Conservation (phyloP, 2,888 invertebrate genomes). For the Pantelozetes paolii region DNA sequence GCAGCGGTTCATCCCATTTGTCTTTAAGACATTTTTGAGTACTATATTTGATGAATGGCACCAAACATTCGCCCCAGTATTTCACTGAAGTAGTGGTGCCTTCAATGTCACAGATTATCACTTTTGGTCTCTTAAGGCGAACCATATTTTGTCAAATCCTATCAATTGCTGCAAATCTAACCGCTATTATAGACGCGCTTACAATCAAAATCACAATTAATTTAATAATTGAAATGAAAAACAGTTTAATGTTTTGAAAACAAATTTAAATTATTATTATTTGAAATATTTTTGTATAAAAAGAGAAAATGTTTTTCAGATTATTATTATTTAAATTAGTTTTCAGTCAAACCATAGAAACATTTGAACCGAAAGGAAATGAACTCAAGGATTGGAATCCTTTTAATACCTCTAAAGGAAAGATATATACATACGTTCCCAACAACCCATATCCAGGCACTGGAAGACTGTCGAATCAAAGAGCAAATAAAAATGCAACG, state of each 20-base stretch:
- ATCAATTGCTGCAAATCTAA: too few species aligned
- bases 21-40: not conserved
- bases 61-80: slow-evolving; percentile 17
- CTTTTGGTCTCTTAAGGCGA: not conserved
- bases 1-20: not conserved
- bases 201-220: too few species aligned
- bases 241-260: too few species aligned
- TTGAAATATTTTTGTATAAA: too few species aligned
- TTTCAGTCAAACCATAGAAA: not conserved
- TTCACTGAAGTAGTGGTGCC: slow-evolving; percentile 21
- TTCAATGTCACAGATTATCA: slow-evolving; percentile 10
- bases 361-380: not conserved
- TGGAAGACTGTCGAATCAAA: not conserved
- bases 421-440: not conserved
- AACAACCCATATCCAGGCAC: not conserved
- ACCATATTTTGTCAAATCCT: slow-evolving; percentile 33
- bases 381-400: not conserved
- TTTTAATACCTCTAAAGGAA: not conserved
- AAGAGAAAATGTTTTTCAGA: not conserved
- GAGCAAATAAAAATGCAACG: not conserved
- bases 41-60: slow-evolving; percentile 14
- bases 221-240: too few species aligned
- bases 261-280: too few species aligned
- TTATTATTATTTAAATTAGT: not conserved
- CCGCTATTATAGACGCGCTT: too few species aligned